Evolutionary conservation across 2,797 vertebrate species (phyloP).

Genomic region (Smutsia gigantea): DNA sequence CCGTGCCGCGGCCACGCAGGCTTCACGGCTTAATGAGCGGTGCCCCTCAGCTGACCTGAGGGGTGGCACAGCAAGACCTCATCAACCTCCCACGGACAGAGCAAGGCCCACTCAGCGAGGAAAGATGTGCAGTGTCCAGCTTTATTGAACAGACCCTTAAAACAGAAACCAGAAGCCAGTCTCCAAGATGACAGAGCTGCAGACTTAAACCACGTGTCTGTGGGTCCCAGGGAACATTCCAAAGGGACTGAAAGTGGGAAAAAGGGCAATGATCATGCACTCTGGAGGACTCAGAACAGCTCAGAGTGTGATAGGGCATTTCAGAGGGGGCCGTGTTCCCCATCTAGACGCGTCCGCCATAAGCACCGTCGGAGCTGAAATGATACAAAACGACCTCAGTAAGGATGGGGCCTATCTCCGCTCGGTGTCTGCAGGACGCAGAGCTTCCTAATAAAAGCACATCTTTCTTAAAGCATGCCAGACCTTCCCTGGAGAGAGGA

Average conservation of each 20-base stretch:
- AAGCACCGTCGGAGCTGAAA: slow-evolving; percentile 82
- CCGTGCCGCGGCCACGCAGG: slow-evolving; percentile 86
- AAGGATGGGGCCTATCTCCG: slow-evolving; percentile 73
- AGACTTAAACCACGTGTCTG: slow-evolving; percentile 56
- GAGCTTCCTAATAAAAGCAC: slow-evolving; percentile 41
- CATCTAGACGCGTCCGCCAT: slow-evolving; percentile 77
- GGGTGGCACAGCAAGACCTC: slow-evolving; percentile 85
- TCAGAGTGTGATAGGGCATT: slow-evolving; percentile 61
- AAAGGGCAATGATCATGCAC: slow-evolving; percentile 52
- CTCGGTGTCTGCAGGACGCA: slow-evolving; percentile 64
- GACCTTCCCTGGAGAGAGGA: not conserved
- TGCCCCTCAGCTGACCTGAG: slow-evolving; percentile 87
- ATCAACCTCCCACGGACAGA: slow-evolving; percentile 80
- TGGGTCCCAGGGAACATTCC: slow-evolving; percentile 56
- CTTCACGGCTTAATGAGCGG: slow-evolving; percentile 88
- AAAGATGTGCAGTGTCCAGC: slow-evolving; percentile 54
- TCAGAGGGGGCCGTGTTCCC: slow-evolving; percentile 65
- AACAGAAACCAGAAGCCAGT: slow-evolving; percentile 53
- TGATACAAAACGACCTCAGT: slow-evolving; percentile 83
- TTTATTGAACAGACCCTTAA: slow-evolving; percentile 75
- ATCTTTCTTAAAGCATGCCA: slow-evolving; percentile 4
- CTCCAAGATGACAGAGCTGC: not conserved
- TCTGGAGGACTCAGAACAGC: slow-evolving; percentile 69
- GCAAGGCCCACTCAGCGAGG: slow-evolving; percentile 73
- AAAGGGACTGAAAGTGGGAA: slow-evolving; percentile 62